These are phyloP conservation scores for Caenorhabditis virilis DNA, from an alignment of 2,888 invertebrate genomes.

Conservation along the genomic window DNA sequence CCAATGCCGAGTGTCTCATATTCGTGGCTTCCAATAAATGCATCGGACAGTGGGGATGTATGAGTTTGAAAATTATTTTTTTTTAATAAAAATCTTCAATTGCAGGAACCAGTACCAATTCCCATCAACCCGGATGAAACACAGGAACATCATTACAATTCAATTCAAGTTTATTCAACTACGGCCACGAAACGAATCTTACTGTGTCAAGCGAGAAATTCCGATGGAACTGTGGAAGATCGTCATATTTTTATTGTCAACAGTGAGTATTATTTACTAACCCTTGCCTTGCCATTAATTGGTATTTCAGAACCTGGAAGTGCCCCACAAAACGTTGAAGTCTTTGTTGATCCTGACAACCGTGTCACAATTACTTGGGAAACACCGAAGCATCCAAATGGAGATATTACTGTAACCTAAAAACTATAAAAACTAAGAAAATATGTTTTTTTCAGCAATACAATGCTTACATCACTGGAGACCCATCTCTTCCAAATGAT, in stretches of 20 bases:
- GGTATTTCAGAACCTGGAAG: conserved; percentile 66
- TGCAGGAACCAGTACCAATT: conserved; percentile 61
- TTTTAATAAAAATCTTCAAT: conserved; percentile 1
- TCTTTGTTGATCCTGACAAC: conserved; percentile 65
- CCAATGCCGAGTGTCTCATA: conserved; percentile 65
- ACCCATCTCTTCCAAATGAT: conserved; percentile 63
- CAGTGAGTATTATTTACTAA: too few relatives aligned
- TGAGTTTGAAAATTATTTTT: background rate
- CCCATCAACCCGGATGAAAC: conserved; percentile 47
- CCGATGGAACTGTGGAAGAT: conserved; percentile 63
- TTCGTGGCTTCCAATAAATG: conserved; percentile 65
- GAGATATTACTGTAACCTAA: conserved; percentile 54
- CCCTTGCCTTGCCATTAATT: too few relatives aligned
- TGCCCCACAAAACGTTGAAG: conserved; percentile 57
- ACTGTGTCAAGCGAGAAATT: conserved; percentile 65
- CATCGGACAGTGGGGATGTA: conserved; percentile 56
- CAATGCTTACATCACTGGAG: conserved; percentile 65
- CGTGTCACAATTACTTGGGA: conserved; percentile 65
- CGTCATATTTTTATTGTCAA: conserved; percentile 60
- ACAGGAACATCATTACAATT: conserved; percentile 59
- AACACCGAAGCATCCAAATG: conserved; percentile 65
- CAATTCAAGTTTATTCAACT: conserved; percentile 60
- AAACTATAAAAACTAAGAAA: background rate
- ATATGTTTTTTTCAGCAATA: conserved; percentile 51
- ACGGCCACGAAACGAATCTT: conserved; percentile 59